Percentiles rank a stretch among this genome's conserved stretches.
Conservation (phyloP, 2,797 vertebrate species). For the Helarctos malayanus region DNA sequence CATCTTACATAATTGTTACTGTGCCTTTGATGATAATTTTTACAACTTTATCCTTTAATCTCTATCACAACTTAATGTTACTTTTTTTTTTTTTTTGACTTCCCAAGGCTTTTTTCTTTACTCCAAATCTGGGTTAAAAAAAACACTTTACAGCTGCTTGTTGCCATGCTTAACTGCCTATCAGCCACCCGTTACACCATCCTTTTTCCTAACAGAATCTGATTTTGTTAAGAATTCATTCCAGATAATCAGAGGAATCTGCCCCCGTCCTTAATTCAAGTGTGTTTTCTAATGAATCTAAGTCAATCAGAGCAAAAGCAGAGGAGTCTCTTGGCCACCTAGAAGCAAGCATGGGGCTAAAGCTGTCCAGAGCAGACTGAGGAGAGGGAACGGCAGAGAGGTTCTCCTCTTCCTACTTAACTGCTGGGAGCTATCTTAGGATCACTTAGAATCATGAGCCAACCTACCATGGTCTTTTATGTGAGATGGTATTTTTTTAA, state of each 20-base stretch:
- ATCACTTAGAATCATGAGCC: neutral
- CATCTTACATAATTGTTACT: neutral
- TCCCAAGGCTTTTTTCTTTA: neutral
- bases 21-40: neutral
- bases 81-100: neutral
- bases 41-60: neutral
- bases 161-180: neutral
- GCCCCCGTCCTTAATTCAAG: neutral
- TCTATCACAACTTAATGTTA: neutral
- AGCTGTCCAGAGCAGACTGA: neutral
- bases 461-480: neutral
- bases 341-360: neutral
- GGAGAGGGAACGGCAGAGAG: neutral
- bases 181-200: neutral
- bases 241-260: neutral
- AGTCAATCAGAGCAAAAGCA: neutral
- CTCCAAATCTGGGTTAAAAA: neutral
- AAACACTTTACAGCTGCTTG: neutral
- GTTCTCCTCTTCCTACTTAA: neutral
- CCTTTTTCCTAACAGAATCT: neutral
- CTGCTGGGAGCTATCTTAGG: rapidly evolving
- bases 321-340: neutral
- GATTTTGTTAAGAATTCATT: slow-evolving; percentile 4
- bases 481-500: neutral
- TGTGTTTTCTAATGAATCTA: neutral